These are phyloP conservation scores for Drosophila navojoa DNA, from an alignment of 1,140 invertebrate genomes.

Conservation along the genomic window DNA sequence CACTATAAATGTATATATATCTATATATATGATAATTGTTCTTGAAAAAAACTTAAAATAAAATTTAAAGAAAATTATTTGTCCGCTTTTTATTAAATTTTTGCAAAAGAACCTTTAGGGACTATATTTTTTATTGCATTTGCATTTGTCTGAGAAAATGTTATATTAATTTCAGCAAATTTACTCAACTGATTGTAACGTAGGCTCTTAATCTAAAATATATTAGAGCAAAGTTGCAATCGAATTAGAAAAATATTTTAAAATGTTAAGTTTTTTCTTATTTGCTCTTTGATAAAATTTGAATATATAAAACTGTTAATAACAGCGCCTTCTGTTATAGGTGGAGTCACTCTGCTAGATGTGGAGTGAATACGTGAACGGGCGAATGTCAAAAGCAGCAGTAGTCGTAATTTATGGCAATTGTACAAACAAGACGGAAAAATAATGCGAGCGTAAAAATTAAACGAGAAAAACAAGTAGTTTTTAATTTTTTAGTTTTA, in stretches of 20 bases:
- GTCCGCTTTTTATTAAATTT: no score
- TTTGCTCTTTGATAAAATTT: constrained; percentile 1
- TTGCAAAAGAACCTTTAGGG: no score
- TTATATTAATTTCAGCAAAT: not conserved
- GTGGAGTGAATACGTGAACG: constrained; percentile 16
- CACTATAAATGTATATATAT: constrained; percentile 8
- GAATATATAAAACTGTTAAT: not conserved
- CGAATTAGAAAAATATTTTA: not conserved
- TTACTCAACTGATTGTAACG: no score
- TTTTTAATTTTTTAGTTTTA: constrained; percentile 31
- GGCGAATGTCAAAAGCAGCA: constrained; percentile 24
- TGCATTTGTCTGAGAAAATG: not conserved
- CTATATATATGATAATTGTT: constrained; percentile 45
- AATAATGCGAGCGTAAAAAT: constrained; percentile 41
- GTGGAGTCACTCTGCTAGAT: constrained; percentile 12
- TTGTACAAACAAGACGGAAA: constrained; percentile 40
- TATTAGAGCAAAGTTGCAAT: not conserved
- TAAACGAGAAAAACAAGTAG: constrained; percentile 19
- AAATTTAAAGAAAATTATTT: constrained; percentile 34
- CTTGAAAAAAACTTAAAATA: constrained; percentile 39
- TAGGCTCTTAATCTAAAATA: no score
- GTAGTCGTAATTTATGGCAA: constrained; percentile 27
- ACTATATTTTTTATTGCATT: no score
- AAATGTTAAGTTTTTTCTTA: not conserved
- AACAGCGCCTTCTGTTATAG: not conserved